Evolutionary conservation across 2,797 vertebrate genomes (phyloP), one percentile per base, ranked within the genome.

Genomic region (Myoxocephalus aenaeus): DNA sequence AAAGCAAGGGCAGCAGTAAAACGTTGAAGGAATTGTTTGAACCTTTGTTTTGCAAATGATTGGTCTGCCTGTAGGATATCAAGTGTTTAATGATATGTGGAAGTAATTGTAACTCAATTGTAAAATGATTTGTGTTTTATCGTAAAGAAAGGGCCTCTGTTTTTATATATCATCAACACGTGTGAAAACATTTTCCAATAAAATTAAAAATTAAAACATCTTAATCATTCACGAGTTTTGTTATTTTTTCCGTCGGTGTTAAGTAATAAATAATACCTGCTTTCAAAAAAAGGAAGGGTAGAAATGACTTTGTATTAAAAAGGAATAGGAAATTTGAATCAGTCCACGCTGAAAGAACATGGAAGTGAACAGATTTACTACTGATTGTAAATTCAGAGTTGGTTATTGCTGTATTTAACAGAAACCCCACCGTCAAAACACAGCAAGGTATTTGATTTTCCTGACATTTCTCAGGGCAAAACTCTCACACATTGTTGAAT

Each of bases 401-500:
- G 11, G 22, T 5, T 14, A 18, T 4, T 68, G 46, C 2, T 65
- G 32, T 65, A 63, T 54, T 51, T 57, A 40, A 82, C 69, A 82
- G 14, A 40, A 4, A 7, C 17, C 13, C 38, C 22, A 38, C n/a
- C 65, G 66, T 80, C 34, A 58, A 58, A 56, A 73, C 59, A 75
- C 64, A 61, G 64, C 66, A 86, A 91, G 80, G 86, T 90, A 92
- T 89, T 85, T 82, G 57, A 78, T 70, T 84, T 65, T 71, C 32
- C 8, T 68, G 70, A 42, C 13, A 71, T 79, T 32, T 88, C 36
- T 54, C 46, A 70, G 70, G 64, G 63, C 87, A 92, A 87, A 90
- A 92, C 92, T 90, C 86, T 86, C 80, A 80, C 84, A 91, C 95
- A 95, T 95, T 94, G 92, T 94, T 95, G 95, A 95, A 95, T 96